Evolutionary conservation across 1,140 invertebrate genomes (phyloP).

Genomic region (Parasteatoda tepidariorum): DNA sequence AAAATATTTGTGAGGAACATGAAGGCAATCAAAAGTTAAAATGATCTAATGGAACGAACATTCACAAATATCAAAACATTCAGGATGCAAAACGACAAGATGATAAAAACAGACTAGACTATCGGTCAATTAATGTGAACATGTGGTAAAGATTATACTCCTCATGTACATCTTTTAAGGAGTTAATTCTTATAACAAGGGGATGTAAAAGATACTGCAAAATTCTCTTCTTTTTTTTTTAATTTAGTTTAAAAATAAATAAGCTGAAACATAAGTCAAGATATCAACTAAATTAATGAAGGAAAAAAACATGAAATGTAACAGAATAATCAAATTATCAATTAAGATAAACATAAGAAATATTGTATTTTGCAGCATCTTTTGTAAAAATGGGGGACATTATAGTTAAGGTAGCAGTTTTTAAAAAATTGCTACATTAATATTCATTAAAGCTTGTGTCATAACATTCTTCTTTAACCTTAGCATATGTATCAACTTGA

Average conservation of each 20-base stretch:
- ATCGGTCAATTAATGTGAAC: conserved; percentile 49
- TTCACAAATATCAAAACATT: conserved; percentile 57
- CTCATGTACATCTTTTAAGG: conserved; percentile 5
- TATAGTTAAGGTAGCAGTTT: conserved; percentile 9
- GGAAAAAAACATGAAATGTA: background rate
- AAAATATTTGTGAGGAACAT: conserved; percentile 51
- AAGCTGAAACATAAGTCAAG: background rate
- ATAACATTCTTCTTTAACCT: conserved; percentile 60
- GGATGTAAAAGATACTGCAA: conserved; percentile 40
- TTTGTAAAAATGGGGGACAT: conserved; percentile 8
- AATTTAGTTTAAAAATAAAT: too few species aligned
- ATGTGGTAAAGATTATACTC: conserved; percentile 55
- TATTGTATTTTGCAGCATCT: conserved; percentile 32
- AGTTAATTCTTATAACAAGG: conserved; percentile 35
- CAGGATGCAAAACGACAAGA: conserved; percentile 51
- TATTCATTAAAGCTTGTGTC: conserved; percentile 55
- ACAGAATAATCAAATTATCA: background rate
- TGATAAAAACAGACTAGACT: conserved; percentile 58
- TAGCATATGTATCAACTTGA: conserved; percentile 56
- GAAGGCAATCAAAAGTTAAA: conserved; percentile 44
- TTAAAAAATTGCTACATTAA: conserved; percentile 15
- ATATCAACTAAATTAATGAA: background rate
- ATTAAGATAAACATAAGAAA: background rate
- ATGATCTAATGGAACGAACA: conserved; percentile 56
- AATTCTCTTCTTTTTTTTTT: background rate